Conservation (phyloP, 2,797 vertebrate species). For the Myotis daubentonii region DNA sequence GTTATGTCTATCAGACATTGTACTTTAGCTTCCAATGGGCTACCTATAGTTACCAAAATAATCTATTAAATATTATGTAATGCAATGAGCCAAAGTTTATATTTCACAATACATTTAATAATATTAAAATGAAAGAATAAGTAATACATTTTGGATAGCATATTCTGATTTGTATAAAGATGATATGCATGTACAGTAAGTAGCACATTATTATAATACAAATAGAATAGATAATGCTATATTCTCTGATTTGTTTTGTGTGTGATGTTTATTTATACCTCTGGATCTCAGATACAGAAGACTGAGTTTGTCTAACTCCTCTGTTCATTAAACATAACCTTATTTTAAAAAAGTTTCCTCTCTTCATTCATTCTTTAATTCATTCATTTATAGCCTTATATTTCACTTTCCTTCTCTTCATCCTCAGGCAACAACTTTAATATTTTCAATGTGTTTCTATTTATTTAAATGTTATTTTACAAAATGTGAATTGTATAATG, state of each 20-base stretch:
- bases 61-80: background rate
- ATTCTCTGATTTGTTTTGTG: background rate
- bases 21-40: background rate
- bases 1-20: background rate
- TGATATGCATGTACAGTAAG: background rate
- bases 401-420: background rate
- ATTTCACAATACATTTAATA: background rate
- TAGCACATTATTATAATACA: background rate
- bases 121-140: background rate
- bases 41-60: background rate
- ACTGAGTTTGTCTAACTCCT: background rate
- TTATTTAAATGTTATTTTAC: constrained; percentile 25
- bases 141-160: background rate
- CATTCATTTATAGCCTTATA: background rate
- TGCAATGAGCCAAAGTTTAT: background rate
- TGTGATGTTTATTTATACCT: background rate
- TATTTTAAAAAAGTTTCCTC: background rate
- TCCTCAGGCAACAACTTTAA: background rate
- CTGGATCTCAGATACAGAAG: background rate
- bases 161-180: background rate
- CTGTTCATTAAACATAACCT: background rate
- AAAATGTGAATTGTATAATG: background rate
- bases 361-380: background rate
- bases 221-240: background rate
- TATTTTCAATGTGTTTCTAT: background rate